These are phyloP conservation scores for Neosilurus hyrtlii DNA, from an alignment of 2,797 vertebrate species.

Conservation along the genomic window DNA sequence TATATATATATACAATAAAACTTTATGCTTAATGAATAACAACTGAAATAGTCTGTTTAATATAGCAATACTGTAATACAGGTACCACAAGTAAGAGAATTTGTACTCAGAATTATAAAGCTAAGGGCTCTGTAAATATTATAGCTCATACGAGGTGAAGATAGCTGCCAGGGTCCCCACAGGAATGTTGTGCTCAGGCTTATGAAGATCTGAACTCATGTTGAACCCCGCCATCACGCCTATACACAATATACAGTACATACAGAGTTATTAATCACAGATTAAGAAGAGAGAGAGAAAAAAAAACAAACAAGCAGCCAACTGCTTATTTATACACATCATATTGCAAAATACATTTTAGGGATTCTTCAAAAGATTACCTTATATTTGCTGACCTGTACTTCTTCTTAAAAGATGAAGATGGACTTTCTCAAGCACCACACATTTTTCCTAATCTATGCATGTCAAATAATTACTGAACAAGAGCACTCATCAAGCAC, in stretches of 20 bases:
- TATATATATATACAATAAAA: neutral
- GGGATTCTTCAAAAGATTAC: neutral
- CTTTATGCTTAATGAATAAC: neutral
- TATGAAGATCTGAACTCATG: slow-evolving; percentile 95
- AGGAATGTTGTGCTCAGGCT: slow-evolving; percentile 87
- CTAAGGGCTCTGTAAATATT: neutral
- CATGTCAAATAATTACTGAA: neutral
- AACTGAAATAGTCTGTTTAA: neutral
- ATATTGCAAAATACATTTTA: neutral
- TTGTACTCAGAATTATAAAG: neutral
- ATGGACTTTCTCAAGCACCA: neutral
- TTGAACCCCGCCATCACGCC: slow-evolving; percentile 99
- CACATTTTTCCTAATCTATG: neutral
- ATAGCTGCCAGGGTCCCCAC: slow-evolving; percentile 92
- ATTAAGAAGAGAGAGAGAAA: neutral
- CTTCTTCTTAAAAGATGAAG: neutral
- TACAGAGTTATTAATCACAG: neutral
- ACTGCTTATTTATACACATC: neutral
- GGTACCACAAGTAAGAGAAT: neutral
- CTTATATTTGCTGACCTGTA: neutral
- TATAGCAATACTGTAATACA: neutral
- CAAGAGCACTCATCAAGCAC: too few species aligned
- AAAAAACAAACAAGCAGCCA: neutral
- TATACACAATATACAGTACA: slow-evolving; percentile 58
- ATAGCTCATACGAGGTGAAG: slow-evolving; percentile 86